Percentiles rank a stretch among this genome's conserved stretches.
These are phyloP conservation scores for Noctua fimbriata DNA, from an alignment of 2,888 invertebrate genomes.

Conservation along the genomic window DNA sequence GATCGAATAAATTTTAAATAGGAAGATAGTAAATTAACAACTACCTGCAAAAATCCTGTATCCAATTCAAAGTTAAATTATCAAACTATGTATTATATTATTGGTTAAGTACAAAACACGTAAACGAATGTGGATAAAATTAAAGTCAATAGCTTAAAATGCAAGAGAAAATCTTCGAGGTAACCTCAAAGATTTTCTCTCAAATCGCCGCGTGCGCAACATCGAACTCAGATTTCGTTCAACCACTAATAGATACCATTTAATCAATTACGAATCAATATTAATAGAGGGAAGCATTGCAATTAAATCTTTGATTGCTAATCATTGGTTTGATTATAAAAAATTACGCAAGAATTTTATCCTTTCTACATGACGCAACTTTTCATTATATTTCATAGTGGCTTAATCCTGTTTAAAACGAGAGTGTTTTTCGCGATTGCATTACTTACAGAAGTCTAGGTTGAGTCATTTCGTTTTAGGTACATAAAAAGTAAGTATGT, in stretches of 20 bases:
- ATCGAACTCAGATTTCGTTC: slow-evolving; percentile 5
- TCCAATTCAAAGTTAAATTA: neutral
- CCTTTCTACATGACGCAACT: slow-evolving; percentile 84
- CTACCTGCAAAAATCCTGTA: neutral
- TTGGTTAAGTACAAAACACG: neutral
- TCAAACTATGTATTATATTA: neutral
- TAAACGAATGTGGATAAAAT: neutral
- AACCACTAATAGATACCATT: slow-evolving; percentile 28
- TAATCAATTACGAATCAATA: slow-evolving; percentile 46
- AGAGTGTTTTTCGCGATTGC: slow-evolving; percentile 61
- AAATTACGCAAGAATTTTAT: slow-evolving; percentile 78
- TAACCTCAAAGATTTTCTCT: neutral
- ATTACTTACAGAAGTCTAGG: slow-evolving; percentile 63
- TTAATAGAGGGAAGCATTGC: slow-evolving; percentile 64
- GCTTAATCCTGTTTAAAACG: slow-evolving; percentile 67
- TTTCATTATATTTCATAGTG: slow-evolving; percentile 77
- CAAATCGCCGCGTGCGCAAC: slow-evolving; percentile 4
- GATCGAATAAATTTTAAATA: too few relatives aligned
- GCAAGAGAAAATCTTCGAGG: neutral
- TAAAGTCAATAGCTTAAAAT: too few relatives aligned
- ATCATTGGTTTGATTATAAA: slow-evolving; percentile 62
- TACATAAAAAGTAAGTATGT: neutral
- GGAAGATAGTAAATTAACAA: too few relatives aligned
- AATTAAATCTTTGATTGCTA: slow-evolving; percentile 66
- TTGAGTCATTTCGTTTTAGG: slow-evolving; percentile 54